Evolutionary conservation across 2,797 vertebrate species (phyloP).

Genomic region (Crenichthys baileyi): DNA sequence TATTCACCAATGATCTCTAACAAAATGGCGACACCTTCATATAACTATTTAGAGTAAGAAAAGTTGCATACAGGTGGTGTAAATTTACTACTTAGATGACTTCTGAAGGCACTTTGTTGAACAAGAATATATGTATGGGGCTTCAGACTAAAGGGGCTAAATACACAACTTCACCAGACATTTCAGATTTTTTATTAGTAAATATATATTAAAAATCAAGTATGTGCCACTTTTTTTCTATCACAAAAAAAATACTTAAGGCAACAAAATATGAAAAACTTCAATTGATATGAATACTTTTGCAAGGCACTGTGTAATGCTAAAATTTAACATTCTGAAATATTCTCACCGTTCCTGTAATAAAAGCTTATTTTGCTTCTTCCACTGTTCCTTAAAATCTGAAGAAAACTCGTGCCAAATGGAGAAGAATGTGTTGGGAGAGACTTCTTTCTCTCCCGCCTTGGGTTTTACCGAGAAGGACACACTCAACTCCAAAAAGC

Average conservation of each 20-base stretch:
- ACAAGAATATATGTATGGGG: background rate
- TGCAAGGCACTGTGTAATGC: background rate
- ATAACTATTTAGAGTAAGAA: no score
- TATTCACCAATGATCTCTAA: background rate
- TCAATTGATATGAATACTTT: background rate
- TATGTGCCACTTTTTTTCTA: background rate
- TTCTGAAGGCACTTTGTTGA: no score
- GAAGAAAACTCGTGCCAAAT: conserved; percentile 97
- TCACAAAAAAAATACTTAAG: background rate
- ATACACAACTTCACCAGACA: background rate
- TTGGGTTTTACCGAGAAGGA: conserved; percentile 98
- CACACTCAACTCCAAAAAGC: conserved; percentile 91
- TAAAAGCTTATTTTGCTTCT: conserved; percentile 94
- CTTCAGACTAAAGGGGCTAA: background rate
- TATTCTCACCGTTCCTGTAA: conserved; percentile 89
- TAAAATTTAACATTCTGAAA: conserved; percentile 22
- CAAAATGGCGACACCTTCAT: no score
- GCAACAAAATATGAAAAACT: background rate
- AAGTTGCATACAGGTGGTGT: no score
- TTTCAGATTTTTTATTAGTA: background rate
- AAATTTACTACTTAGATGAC: no score
- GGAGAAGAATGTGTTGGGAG: conserved; percentile 92
- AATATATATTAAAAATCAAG: background rate
- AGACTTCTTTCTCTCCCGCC: conserved; percentile 94
- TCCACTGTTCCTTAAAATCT: conserved; percentile 99